Conservation (phyloP, 1,140 invertebrate genomes). For the Scaptomyza montana region DNA sequence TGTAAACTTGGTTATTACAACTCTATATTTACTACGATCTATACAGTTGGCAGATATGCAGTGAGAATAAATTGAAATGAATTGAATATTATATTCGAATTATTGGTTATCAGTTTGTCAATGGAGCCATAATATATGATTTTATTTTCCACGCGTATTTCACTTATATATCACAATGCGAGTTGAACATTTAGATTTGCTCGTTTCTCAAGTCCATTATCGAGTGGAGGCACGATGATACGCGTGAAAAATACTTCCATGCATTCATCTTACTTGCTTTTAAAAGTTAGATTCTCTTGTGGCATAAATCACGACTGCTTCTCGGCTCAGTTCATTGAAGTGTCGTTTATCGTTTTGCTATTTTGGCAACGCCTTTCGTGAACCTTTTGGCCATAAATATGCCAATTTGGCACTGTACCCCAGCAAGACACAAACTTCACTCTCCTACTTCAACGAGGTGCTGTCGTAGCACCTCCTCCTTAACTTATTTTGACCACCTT, state of each 20-base stretch:
- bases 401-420: conserved; percentile 62
- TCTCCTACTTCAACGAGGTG: background rate
- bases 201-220: conserved; percentile 17
- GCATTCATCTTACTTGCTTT: conserved; percentile 22
- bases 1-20: no score
- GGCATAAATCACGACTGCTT: conserved; percentile 40
- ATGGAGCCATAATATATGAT: background rate
- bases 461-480: background rate
- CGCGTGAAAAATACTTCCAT: conserved; percentile 2
- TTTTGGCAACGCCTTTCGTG: conserved; percentile 66
- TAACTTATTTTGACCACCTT: background rate
- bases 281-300: conserved; percentile 21
- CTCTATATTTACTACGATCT: no score
- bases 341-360: conserved; percentile 78
- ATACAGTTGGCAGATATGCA: no score
- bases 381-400: conserved; percentile 74
- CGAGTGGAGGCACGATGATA: background rate
- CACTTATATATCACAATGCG: background rate
- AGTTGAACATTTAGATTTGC: conserved; percentile 3
- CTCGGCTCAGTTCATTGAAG: conserved; percentile 70
- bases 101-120: background rate
- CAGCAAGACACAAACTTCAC: conserved; percentile 3
- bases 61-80: background rate
- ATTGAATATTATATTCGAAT: background rate
- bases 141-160: background rate